Conservation (phyloP, 2,888 invertebrate species). For the Coenonympha glycerion region DNA sequence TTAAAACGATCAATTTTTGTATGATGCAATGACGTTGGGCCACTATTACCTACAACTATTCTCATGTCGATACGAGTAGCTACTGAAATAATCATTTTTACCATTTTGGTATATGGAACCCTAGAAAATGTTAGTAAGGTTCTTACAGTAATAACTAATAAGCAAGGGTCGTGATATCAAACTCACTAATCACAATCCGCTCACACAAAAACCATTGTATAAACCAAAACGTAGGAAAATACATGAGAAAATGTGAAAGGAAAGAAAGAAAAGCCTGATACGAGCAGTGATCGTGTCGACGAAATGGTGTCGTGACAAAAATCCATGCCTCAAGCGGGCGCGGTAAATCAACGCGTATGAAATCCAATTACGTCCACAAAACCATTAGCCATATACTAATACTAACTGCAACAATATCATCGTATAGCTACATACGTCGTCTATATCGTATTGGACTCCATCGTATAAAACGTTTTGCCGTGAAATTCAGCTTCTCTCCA, state of each 20-base stretch:
- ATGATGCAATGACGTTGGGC: too few relatives aligned
- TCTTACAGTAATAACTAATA: too few relatives aligned
- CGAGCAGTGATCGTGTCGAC: slow-evolving; percentile 48
- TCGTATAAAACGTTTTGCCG: too few relatives aligned
- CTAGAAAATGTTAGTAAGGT: too few relatives aligned
- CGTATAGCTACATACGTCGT: not conserved
- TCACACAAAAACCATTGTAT: not conserved
- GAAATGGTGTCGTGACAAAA: slow-evolving; percentile 74
- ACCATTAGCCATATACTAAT: slow-evolving; percentile 48
- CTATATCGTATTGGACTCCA: too few relatives aligned
- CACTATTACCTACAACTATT: too few relatives aligned
- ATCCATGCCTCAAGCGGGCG: slow-evolving; percentile 64
- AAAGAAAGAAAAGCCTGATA: slow-evolving; percentile 36
- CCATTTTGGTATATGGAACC: too few relatives aligned
- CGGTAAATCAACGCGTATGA: slow-evolving; percentile 64
- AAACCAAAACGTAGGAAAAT: slow-evolving; percentile 6
- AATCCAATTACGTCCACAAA: slow-evolving; percentile 71
- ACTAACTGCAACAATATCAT: slow-evolving; percentile 1
- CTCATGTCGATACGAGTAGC: too few relatives aligned
- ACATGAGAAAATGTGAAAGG: slow-evolving; percentile 16
- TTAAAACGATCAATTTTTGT: too few relatives aligned
- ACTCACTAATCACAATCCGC: not conserved
- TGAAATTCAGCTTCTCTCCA: too few relatives aligned
- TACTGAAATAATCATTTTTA: too few relatives aligned
- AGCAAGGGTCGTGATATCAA: not conserved